These are phyloP conservation scores for Nothocercus nigrocapillus DNA, from an alignment of 2,113 vertebrate species.

Conservation along the genomic window DNA sequence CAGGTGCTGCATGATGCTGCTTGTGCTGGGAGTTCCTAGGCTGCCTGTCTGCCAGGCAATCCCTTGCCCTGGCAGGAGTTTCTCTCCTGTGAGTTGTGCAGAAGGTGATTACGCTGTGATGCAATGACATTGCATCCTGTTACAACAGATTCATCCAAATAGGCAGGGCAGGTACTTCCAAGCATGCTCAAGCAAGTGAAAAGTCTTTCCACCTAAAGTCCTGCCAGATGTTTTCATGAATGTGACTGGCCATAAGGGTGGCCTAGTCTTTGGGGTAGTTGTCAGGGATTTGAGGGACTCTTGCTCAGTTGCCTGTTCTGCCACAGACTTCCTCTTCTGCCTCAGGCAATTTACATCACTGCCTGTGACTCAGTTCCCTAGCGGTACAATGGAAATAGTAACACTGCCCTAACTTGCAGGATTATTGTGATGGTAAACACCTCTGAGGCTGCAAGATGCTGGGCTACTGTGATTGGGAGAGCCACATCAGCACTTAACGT, in stretches of 20 bases:
- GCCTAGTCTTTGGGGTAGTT: not conserved
- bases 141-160: not conserved
- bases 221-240: not conserved
- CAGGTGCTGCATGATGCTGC: not conserved
- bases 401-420: not conserved
- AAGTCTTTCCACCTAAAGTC: not conserved
- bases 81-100: constrained; percentile 12
- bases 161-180: not conserved
- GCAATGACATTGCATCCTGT: not conserved
- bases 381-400: not conserved
- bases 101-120: not conserved
- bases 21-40: constrained; percentile 6
- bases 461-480: not conserved
- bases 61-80: constrained; percentile 6
- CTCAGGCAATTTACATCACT: not conserved
- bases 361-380: constrained; percentile 2
- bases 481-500: not conserved
- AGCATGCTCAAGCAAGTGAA: not conserved
- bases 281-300: not conserved
- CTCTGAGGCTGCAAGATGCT: not conserved
- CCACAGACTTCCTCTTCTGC: not conserved
- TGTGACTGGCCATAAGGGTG: not conserved
- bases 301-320: not conserved
- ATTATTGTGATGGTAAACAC: not conserved
- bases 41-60: not conserved